Evolutionary conservation across 2,888 invertebrate species (phyloP), one percentile per base, ranked within the genome.

Genomic region (Notocelia uddmanniana): DNA sequence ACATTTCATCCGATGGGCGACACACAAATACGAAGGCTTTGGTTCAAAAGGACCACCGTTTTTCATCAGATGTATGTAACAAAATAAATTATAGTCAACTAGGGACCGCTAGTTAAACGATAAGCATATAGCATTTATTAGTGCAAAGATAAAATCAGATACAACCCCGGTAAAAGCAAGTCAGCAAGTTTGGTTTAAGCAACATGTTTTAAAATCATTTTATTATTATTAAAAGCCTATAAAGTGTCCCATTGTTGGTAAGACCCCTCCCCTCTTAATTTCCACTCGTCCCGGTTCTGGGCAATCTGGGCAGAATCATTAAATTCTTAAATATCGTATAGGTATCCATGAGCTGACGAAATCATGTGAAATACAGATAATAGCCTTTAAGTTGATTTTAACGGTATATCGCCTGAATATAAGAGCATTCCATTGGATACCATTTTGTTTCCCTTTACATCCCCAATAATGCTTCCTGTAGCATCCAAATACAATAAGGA

Each of bases 291-390:
- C n/a, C n/a, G n/a, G n/a, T n/a, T n/a, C n/a, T n/a, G n/a, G n/a
- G n/a, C n/a, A n/a, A n/a, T n/a, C n/a, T n/a, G n/a, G n/a, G n/a
- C n/a, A n/a, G n/a, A n/a, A n/a, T n/a, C n/a, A n/a, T n/a, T 2
- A 57, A 9, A 23, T 45, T 31, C 45, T 58, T 68, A n/a, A 68
- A 68, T 8, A 68, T 68, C 0, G 48, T 58, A 15, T 58, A 58
- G 18, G 68, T 48, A 8, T 68, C n/a, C 67, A 10, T 68, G 67
- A 0, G 19, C 21, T n/a, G 59, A 3, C 8, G 68, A 59, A 6
- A 68, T 10, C 68, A 68, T 68, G n/a, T 45, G 48, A 18, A 68
- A 59, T 23, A 52, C n/a, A 15, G 68, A 52, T 18, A 59, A 68
- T 8, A 68, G 34, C 13, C 68, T 21, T 19, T 60, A 21, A 0